Percentiles rank a stretch among this genome's conserved stretches.
phyloP scores from a whole-genome alignment of 2,888 invertebrate species.

The Metacarcinus magister region DNA sequence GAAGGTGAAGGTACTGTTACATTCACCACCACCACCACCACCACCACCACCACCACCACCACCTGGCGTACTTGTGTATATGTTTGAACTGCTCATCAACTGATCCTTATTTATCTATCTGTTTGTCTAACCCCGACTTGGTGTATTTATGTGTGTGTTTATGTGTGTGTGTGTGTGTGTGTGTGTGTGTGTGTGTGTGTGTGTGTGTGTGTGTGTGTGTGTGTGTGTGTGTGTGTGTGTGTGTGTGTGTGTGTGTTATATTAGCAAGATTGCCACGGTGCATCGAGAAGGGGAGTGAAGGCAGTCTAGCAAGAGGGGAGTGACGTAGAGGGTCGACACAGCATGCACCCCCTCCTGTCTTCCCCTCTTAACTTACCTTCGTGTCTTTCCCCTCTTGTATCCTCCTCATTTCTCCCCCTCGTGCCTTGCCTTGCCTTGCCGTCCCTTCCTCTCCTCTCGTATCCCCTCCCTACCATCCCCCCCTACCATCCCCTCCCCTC shows the following conservation, averaged over 20 bases:
- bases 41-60: constrained; percentile 33
- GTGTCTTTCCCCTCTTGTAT: not conserved
- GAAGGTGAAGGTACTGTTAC: not conserved
- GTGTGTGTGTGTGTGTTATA: constrained; percentile 47
- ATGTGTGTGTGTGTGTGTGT: too few relatives aligned
- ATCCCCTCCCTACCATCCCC: not conserved
- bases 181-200: not conserved
- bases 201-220: constrained; percentile 30
- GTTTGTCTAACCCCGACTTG: not conserved
- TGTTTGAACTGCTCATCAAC: not conserved
- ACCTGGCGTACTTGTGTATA: constrained; percentile 3
- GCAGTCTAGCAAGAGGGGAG: not conserved
- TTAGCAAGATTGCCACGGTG: not conserved
- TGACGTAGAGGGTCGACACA: not conserved
- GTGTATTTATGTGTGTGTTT: not conserved
- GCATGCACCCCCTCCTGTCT: not conserved
- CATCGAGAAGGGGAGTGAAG: not conserved
- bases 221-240: constrained; percentile 18
- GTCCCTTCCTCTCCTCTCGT: not conserved
- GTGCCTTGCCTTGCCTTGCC: not conserved
- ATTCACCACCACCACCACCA: not conserved
- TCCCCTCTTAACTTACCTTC: not conserved
- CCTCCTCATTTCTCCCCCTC: not conserved
- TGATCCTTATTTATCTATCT: not conserved
- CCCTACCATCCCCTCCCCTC: not conserved